Conservation (phyloP, 64 coral and sea anemone species). For the Dendrophyllia cribrosa region DNA sequence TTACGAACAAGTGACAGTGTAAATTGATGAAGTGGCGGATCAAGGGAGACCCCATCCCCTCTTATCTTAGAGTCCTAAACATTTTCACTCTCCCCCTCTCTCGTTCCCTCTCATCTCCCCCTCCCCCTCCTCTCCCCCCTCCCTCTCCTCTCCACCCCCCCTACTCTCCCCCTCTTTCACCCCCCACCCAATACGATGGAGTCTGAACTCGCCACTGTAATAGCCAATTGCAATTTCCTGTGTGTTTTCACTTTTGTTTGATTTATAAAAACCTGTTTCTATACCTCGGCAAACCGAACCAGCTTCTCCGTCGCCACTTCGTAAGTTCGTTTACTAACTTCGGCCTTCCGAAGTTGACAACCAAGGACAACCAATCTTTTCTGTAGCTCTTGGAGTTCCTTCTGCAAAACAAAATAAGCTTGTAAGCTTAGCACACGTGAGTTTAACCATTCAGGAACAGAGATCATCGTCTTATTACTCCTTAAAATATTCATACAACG, state of each 20-base stretch:
- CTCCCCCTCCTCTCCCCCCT: too few species aligned
- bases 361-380: constrained; percentile 94
- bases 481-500: neutral
- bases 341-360: constrained; percentile 92
- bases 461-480: neutral
- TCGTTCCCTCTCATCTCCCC: too few species aligned
- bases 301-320: constrained; percentile 97
- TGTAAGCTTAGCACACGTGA: neutral
- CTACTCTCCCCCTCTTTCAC: too few species aligned
- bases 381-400: constrained; percentile 94
- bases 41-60: too few species aligned
- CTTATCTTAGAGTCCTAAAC: too few species aligned
- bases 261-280: neutral
- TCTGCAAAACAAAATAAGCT: constrained; percentile 46
- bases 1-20: too few species aligned
- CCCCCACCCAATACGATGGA: too few species aligned
- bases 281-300: constrained; percentile 90
- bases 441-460: neutral
- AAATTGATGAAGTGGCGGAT: too few species aligned
- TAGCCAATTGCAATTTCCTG: neutral
- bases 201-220: too few species aligned
- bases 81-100: too few species aligned
- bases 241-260: neutral
- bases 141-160: too few species aligned
- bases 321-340: constrained; percentile 97